phyloP scores from a whole-genome alignment of 2,113 vertebrate genomes.

The Smithornis capensis region DNA sequence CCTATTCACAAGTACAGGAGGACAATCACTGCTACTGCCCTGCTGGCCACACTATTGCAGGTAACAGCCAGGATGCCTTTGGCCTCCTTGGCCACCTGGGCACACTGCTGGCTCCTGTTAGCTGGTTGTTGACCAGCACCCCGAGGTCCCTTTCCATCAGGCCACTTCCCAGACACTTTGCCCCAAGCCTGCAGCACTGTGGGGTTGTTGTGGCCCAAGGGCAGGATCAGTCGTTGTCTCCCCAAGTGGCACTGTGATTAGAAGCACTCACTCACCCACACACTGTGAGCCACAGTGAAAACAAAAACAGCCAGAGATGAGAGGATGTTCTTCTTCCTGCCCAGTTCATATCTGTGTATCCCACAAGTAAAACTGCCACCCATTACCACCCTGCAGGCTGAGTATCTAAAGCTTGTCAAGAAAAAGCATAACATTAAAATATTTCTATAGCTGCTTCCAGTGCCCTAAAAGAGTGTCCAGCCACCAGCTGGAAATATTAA shows the following conservation, averaged over 20 bases:
- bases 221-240: too few species aligned
- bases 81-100: background rate
- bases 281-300: background rate
- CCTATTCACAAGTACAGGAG: background rate
- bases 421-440: background rate
- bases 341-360: background rate
- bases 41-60: background rate
- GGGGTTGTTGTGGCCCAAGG: accelerated
- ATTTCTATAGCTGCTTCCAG: background rate
- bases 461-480: background rate
- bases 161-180: background rate
- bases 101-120: background rate
- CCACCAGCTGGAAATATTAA: background rate
- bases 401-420: background rate
- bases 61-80: background rate
- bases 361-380: background rate
- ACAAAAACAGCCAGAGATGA: background rate
- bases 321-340: accelerated
- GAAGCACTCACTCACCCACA: background rate
- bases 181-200: background rate
- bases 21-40: background rate
- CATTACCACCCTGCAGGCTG: accelerated
- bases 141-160: background rate
- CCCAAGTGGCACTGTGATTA: background rate
- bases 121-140: accelerated